Base-by-base conservation (phyloP, 2,113 vertebrate genomes). In the Hepsetus odoe region DNA sequence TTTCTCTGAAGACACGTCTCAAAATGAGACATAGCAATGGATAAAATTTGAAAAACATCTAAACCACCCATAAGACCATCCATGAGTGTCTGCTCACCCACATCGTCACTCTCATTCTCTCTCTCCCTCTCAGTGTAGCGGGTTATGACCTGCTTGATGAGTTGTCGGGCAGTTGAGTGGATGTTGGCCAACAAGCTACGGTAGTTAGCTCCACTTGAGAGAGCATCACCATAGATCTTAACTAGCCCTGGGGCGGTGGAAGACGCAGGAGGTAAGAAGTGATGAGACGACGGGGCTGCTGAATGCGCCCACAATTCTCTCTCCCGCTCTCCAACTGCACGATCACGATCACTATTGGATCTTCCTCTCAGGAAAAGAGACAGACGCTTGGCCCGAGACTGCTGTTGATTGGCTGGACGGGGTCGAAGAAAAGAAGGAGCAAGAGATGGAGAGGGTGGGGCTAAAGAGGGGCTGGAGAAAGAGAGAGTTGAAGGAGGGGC, bases 321-420 rank as follows among this genome's bases (percentile, higher is more conserved):
- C 83, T 94, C 89, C 85, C 91, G 44, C 76, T 93, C 89, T 26
- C 91, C 93, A 20, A 92, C 85, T 0, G 90, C 90, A 40, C 91
- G 86, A 77, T 93, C 92, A 79, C 92, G 84, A 87, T 93, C 93
- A 4, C 92, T 93, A 79, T 92, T 92, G 13, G 92, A 93, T 70
- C 92, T 91, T 72, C 92, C 91, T 83, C 94, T 90, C 82, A 94
- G 92, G 84, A 97, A 96, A 49, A 97, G 92, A n/a, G 96, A 97
- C 71, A 96, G 92, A 46, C 95, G 94, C 85, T 96, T 96, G 80
- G 95, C 90, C 7, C 95, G 94, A 62, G 91, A 91, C 85, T 91
- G 90, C 84, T 90, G 90, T 67, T 91, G 79, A 62, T 81, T 89
- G 26, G 89, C 89, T 6, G 91, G 90, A 14, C 91, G 89, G 4